Conservation (phyloP, 2,797 vertebrate genomes). For the Etheostoma nigrum region DNA sequence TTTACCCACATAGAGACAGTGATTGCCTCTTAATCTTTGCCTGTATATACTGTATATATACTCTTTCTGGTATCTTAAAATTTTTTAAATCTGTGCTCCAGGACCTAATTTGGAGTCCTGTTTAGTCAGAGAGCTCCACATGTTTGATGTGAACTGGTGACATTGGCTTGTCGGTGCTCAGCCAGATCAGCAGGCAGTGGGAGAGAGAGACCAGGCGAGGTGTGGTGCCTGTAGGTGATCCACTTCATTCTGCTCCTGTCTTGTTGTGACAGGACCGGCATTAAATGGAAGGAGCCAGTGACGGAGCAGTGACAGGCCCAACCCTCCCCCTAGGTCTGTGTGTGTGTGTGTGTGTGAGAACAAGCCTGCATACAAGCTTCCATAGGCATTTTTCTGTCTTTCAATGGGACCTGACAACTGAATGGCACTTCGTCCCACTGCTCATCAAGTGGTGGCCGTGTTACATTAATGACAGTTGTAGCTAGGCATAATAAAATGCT, state of each 20-base stretch:
- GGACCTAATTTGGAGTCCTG: slow-evolving; percentile 52
- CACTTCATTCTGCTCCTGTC: slow-evolving; percentile 91
- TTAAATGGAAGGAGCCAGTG: slow-evolving; percentile 88
- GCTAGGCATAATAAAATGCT: slow-evolving; percentile 46
- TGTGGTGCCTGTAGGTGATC: slow-evolving; percentile 91
- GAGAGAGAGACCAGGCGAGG: slow-evolving; percentile 79
- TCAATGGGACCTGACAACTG: slow-evolving; percentile 67
- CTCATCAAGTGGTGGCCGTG: slow-evolving; percentile 66
- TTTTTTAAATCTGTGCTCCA: slow-evolving; percentile 26
- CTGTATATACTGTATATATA: background rate
- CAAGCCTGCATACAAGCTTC: slow-evolving; percentile 27
- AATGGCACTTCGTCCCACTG: slow-evolving; percentile 59
- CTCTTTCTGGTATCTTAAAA: slow-evolving; percentile 25
- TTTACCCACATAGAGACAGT: slow-evolving; percentile 73
- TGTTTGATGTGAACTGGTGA: slow-evolving; percentile 66
- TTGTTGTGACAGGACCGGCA: slow-evolving; percentile 95
- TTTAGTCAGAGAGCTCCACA: slow-evolving; percentile 36
- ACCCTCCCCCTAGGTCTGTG: slow-evolving; percentile 52
- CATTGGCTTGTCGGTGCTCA: slow-evolving; percentile 59
- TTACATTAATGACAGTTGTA: slow-evolving; percentile 67
- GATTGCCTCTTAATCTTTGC: slow-evolving; percentile 65
- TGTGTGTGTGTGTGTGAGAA: slow-evolving; percentile 33
- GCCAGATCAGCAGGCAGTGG: slow-evolving; percentile 68
- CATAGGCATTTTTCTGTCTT: slow-evolving; percentile 46
- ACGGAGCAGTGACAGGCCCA: slow-evolving; percentile 92